These are phyloP conservation scores for Perizoma affinitatum DNA, from an alignment of 2,888 invertebrate genomes.

Conservation along the genomic window DNA sequence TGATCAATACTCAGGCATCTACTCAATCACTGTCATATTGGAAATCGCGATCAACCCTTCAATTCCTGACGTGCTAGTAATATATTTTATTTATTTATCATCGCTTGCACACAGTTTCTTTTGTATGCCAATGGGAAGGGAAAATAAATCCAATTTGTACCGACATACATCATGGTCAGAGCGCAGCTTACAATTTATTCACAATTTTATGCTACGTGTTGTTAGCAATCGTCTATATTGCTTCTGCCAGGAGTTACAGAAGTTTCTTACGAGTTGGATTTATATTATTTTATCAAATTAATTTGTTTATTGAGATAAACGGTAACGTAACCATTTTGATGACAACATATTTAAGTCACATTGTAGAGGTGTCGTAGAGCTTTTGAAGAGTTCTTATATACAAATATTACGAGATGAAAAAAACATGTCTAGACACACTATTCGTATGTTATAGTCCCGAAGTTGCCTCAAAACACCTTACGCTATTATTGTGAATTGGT, in stretches of 20 bases:
- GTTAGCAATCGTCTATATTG: conserved; percentile 14
- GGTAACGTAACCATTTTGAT: too few relatives aligned
- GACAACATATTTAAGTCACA: too few relatives aligned
- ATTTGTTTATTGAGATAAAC: too few relatives aligned
- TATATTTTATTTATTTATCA: conserved; percentile 78
- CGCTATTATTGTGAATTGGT: too few relatives aligned
- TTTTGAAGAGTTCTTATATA: too few relatives aligned
- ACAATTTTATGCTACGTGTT: conserved; percentile 45
- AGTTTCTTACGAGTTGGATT: neutral
- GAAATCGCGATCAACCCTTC: conserved; percentile 51
- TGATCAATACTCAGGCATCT: conserved; percentile 12
- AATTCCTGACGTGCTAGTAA: conserved; percentile 46
- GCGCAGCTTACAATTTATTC: conserved; percentile 72
- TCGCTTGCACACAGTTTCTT: conserved; percentile 77
- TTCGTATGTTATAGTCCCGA: too few relatives aligned
- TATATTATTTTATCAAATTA: too few relatives aligned
- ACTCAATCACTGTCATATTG: conserved; percentile 43
- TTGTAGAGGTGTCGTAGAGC: too few relatives aligned
- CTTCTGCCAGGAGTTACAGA: neutral
- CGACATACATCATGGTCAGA: conserved; percentile 78
- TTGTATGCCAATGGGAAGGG: conserved; percentile 70
- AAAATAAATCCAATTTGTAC: conserved; percentile 81
- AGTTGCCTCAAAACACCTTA: too few relatives aligned
- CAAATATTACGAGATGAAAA: too few relatives aligned
- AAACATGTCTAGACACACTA: too few relatives aligned